Conservation (phyloP, 2,113 vertebrate genomes). For the Tragelaphus scriptus region DNA sequence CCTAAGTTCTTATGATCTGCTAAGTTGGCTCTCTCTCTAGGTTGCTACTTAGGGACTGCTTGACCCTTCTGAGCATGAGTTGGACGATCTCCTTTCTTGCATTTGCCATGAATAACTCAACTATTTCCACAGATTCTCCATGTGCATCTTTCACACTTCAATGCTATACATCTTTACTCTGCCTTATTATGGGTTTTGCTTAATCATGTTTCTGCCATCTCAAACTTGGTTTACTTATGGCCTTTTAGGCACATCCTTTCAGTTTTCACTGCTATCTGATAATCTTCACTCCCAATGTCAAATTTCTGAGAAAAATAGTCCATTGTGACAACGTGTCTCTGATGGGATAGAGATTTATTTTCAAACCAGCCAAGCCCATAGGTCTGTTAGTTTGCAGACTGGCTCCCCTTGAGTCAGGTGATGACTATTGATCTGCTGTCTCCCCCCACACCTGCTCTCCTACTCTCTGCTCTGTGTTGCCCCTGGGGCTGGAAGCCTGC, state of each 20-base stretch:
- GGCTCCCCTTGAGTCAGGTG: not conserved
- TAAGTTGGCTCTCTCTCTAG: not conserved
- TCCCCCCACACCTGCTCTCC: not conserved
- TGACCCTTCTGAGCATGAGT: not conserved
- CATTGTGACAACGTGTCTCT: not conserved
- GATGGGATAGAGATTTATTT: not conserved
- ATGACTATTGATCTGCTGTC: not conserved
- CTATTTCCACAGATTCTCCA: not conserved
- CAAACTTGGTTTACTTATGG: not conserved
- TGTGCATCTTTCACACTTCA: not conserved
- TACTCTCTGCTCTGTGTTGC: not conserved
- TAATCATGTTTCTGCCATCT: not conserved
- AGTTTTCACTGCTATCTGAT: not conserved
- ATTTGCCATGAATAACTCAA: not conserved
- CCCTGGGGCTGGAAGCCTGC: not conserved
- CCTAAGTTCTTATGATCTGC: not conserved
- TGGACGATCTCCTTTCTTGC: not conserved
- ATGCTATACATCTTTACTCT: not conserved
- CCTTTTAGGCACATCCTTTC: not conserved
- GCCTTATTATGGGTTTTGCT: not conserved
- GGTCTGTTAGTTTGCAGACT: not conserved
- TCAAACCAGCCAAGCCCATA: not conserved
- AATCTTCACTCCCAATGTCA: not conserved
- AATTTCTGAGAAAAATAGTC: not conserved
- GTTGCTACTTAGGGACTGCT: not conserved